These are phyloP conservation scores for Pontoporia blainvillei DNA, from an alignment of 2,113 vertebrate species.

Conservation along the genomic window DNA sequence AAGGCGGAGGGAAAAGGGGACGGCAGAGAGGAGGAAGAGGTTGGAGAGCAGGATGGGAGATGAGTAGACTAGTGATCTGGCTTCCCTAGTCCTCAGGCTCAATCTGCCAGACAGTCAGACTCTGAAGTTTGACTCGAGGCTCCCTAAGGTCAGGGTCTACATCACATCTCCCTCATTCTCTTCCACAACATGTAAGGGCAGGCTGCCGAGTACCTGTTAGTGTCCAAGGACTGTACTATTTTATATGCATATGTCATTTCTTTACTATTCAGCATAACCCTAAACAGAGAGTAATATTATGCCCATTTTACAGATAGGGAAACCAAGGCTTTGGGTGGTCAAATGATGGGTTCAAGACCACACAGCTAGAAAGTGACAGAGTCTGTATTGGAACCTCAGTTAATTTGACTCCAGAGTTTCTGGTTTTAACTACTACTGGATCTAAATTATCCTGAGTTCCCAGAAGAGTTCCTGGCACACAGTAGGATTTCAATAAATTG, in stretches of 20 bases:
- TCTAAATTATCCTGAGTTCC: neutral
- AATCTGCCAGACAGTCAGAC: neutral
- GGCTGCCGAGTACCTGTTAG: neutral
- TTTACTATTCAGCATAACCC: neutral
- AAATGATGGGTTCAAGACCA: neutral
- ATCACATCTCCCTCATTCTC: neutral
- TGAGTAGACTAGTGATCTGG: neutral
- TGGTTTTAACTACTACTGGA: neutral
- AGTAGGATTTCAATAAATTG: neutral
- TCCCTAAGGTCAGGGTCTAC: neutral
- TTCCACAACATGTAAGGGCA: neutral
- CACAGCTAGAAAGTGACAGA: neutral
- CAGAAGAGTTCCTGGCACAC: neutral
- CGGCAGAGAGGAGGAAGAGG: neutral
- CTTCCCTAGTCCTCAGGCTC: neutral
- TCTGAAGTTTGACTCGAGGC: neutral
- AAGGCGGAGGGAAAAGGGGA: neutral
- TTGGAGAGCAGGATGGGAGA: too few relatives aligned
- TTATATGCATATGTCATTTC: neutral
- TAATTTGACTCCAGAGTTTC: neutral
- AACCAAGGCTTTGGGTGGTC: neutral
- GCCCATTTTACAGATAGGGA: neutral
- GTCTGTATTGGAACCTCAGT: neutral
- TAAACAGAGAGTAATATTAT: neutral
- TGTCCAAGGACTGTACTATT: neutral